phyloP scores from a whole-genome alignment of 2,797 vertebrate genomes.

The Pipistrellus kuhlii region DNA sequence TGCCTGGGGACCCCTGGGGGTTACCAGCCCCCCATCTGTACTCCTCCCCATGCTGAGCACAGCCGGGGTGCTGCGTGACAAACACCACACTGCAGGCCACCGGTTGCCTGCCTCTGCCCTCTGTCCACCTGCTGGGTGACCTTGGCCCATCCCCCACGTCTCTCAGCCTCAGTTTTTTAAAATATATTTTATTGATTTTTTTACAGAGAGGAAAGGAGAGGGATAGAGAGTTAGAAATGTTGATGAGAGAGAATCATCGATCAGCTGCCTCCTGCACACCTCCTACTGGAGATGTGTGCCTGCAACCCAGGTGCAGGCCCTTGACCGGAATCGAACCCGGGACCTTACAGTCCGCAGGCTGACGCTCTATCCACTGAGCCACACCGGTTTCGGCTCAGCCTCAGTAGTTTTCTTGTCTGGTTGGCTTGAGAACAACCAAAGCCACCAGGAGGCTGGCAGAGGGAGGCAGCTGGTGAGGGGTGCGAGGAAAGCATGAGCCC shows the following conservation, averaged over 20 bases:
- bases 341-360: too few species aligned
- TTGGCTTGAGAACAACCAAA: neutral
- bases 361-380: too few species aligned
- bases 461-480: neutral
- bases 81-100: neutral
- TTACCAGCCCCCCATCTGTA: neutral
- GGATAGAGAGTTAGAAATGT: too few species aligned
- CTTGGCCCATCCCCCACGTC: neutral
- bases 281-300: too few species aligned
- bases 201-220: too few species aligned
- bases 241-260: too few species aligned
- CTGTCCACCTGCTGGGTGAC: neutral
- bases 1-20: fast-evolving
- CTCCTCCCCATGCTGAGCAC: neutral
- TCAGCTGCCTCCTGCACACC: too few species aligned
- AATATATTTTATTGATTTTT: too few species aligned
- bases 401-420: neutral
- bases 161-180: neutral
- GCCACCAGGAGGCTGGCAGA: neutral
- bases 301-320: too few species aligned
- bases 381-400: neutral
- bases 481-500: neutral
- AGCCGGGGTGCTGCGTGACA: too few species aligned
- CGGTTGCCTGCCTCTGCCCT: neutral
- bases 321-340: too few species aligned